These are phyloP conservation scores for Tetrao urogallus DNA, from an alignment of 2,113 vertebrate genomes.

Conservation along the genomic window DNA sequence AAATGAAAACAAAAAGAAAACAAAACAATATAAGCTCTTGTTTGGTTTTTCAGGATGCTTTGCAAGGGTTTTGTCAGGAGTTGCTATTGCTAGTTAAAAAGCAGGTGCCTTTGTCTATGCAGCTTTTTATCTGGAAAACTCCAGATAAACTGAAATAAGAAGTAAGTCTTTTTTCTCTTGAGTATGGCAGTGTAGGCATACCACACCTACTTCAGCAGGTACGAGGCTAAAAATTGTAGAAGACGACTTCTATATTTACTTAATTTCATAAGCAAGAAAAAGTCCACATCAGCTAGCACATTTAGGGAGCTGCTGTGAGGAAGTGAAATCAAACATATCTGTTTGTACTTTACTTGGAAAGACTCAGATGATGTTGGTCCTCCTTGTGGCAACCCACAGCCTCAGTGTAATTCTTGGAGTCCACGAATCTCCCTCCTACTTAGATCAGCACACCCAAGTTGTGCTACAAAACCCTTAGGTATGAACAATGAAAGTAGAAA, in stretches of 20 bases:
- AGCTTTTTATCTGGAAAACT: not conserved
- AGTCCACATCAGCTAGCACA: not conserved
- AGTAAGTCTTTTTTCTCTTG: not conserved
- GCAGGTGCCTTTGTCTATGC: not conserved
- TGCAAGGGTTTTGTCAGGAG: not conserved
- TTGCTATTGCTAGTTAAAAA: not conserved
- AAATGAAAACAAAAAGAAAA: not conserved
- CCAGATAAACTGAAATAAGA: not conserved
- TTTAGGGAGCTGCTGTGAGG: not conserved
- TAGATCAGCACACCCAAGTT: not conserved
- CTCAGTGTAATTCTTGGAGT: not conserved
- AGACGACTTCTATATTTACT: not conserved
- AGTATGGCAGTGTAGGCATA: not conserved
- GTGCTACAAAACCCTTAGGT: not conserved
- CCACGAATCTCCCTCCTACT: not conserved
- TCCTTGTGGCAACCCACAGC: not conserved
- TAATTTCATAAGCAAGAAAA: not conserved
- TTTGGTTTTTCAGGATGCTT: conserved; percentile 11
- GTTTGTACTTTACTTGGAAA: conserved; percentile 1
- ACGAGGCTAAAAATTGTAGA: not conserved
- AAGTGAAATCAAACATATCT: not conserved
- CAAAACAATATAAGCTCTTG: not conserved
- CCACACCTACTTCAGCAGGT: not conserved
- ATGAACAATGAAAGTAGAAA: not conserved
- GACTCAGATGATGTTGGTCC: not conserved